Percentiles rank a stretch among this genome's conserved stretches.
These are phyloP conservation scores for Elephas maximus DNA, from an alignment of 2,113 vertebrate genomes.

Conservation along the genomic window DNA sequence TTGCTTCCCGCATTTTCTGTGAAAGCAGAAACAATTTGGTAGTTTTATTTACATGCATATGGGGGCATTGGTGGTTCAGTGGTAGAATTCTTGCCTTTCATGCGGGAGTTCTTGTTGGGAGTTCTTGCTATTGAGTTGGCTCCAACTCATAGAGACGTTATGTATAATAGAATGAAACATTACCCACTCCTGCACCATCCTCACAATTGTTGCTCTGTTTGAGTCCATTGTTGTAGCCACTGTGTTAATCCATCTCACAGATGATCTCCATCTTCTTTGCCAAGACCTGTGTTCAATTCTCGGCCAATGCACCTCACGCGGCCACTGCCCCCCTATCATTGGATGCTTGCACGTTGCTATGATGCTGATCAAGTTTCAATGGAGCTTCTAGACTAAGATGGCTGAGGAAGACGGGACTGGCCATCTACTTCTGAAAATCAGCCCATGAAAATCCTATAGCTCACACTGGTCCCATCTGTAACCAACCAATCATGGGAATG, in stretches of 20 bases:
- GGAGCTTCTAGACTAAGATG: neutral
- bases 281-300: neutral
- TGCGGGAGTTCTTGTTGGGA: neutral
- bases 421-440: neutral
- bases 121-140: neutral
- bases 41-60: neutral
- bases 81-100: neutral
- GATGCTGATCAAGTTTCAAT: neutral
- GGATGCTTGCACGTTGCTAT: neutral
- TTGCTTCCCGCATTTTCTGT: constrained; percentile 57
- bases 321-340: neutral
- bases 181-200: neutral
- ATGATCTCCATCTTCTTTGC: neutral
- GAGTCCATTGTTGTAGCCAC: neutral
- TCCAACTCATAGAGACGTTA: neutral
- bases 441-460: neutral
- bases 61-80: neutral
- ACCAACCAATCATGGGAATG: neutral
- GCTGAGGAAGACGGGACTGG: neutral
- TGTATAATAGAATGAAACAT: neutral
- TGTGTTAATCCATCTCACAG: neutral
- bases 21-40: constrained; percentile 16
- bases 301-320: neutral
- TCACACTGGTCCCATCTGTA: neutral
- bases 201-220: neutral